Evolutionary conservation across 2,113 vertebrate species (phyloP), one percentile per base, ranked within the genome.

Genomic region (Varanus salvator): DNA sequence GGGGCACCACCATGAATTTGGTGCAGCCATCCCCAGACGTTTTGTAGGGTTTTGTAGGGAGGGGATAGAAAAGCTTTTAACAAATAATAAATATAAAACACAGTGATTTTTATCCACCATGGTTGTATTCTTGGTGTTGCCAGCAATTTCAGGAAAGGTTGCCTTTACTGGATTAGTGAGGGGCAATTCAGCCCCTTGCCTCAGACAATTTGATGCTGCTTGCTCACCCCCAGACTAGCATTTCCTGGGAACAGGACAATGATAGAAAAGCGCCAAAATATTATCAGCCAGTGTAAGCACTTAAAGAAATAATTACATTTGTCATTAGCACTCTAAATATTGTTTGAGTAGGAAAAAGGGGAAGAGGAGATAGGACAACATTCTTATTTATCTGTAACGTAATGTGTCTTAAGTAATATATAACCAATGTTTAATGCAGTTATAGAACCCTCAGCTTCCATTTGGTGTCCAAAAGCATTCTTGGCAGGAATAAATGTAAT

Each of bases 371-470:
- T 27, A 25, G 57, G 17, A 66, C 34, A 60, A 4, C 80, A 88
- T 82, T 25, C 21, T 57, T 71, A 54, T 74, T 81, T 60, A 72
- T 27, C 8, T 44, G 8, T 57, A 75, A 64, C 27, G 66, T 23
- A 87, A 48, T 52, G 44, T 50, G 31, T 69, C 27, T 71, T 69
- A 52, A 72, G 44, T 75, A 83, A 74, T 83, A 29, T 75, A 74
- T 88, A 72, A 72, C 44, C 54, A 82, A 64, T 27, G 23, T 89
- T 75, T 75, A 89, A 83, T 89, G 31, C 17, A 54, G 71, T 34
- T 81, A 27, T 71, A 57, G 66, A 81, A 69, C 52, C 71, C 29
- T 60, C 34, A 71, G 17, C 8, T 4, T 72, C 25, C 27, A 83
- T 57, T 77, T 83, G 54, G 29, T 50, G 27, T 66, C 19, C 34